A percentile compares a stretch with the other conserved stretches of the same genome.
Evolutionary conservation across 2,888 invertebrate species (phyloP).

Genomic region (Esperia sulphurella): DNA sequence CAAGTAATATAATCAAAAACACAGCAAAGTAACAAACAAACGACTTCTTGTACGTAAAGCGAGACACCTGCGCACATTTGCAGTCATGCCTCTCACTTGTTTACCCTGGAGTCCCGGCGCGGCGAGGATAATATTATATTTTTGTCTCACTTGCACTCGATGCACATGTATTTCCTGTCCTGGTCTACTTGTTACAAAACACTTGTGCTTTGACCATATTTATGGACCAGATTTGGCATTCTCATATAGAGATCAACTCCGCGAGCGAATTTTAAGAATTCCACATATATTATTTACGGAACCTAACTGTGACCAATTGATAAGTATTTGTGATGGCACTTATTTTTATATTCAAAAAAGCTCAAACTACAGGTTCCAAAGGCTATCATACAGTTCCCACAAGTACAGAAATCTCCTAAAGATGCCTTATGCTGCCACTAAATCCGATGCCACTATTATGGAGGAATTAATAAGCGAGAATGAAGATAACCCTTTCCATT

Average conservation of each 20-base stretch:
- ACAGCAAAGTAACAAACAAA: too few species aligned
- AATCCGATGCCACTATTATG: conserved; percentile 3
- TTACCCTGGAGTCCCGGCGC: too few species aligned
- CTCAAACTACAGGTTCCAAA: not conserved
- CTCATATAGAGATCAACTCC: not conserved
- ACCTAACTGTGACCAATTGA: not conserved
- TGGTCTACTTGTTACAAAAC: too few species aligned
- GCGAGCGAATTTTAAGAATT: not conserved
- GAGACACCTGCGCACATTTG: too few species aligned
- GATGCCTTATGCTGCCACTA: not conserved
- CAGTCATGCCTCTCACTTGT: too few species aligned
- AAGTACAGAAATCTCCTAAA: conserved; percentile 2
- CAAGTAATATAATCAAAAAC: too few species aligned
- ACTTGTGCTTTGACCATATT: not conserved
- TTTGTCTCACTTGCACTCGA: too few species aligned
- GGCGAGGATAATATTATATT: too few species aligned
- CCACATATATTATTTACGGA: not conserved
- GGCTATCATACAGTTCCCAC: not conserved
- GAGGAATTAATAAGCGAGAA: not conserved
- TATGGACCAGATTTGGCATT: too few species aligned
- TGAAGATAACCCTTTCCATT: not conserved
- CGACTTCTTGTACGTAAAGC: too few species aligned
- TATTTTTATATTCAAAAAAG: conserved; percentile 1
- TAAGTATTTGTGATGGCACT: conserved; percentile 2
- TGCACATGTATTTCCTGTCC: too few species aligned